Conservation (phyloP, 1,140 invertebrate genomes). For the Solen grandis region DNA sequence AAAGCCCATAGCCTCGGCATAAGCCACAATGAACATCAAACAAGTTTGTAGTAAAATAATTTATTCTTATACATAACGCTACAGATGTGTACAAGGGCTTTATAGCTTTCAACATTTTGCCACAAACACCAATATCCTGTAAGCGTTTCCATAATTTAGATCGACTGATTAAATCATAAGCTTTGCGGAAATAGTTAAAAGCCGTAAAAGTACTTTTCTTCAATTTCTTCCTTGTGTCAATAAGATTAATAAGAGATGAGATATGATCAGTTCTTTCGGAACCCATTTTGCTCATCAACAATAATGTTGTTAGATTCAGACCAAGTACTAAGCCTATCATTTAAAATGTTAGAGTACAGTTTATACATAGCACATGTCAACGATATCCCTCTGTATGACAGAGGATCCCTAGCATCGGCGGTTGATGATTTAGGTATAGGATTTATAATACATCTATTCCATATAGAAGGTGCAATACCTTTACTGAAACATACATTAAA, state of each 20-base stretch:
- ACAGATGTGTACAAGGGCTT: slow-evolving; percentile 19
- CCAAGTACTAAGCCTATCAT: no score
- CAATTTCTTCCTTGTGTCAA: no score
- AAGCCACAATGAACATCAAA: slow-evolving; percentile 14
- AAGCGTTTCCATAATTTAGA: no score
- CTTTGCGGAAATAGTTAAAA: slow-evolving; percentile 41
- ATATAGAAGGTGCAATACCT: slow-evolving; percentile 4
- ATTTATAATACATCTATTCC: slow-evolving; percentile 27
- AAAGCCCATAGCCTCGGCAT: slow-evolving; percentile 33
- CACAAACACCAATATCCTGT: slow-evolving; percentile 14
- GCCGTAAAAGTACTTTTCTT: no score
- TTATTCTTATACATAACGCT: slow-evolving; percentile 1
- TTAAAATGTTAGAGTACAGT: slow-evolving; percentile 22
- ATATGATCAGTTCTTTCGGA: no score
- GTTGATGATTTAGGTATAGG: slow-evolving; percentile 16
- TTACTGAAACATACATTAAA: slow-evolving; percentile 20
- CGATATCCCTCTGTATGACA: slow-evolving; percentile 25
- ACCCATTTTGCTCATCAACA: no score
- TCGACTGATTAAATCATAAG: slow-evolving; percentile 30
- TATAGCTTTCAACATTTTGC: not conserved
- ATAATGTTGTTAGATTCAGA: no score
- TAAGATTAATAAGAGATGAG: no score
- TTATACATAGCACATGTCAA: slow-evolving; percentile 29
- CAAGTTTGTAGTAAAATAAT: no score
- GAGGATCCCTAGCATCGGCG: slow-evolving; percentile 8